Evolutionary conservation across 53 echinoderm and acorn worm genomes (phyloP), one percentile per base, ranked within the genome.

Genomic region (Holothuria scabra): DNA sequence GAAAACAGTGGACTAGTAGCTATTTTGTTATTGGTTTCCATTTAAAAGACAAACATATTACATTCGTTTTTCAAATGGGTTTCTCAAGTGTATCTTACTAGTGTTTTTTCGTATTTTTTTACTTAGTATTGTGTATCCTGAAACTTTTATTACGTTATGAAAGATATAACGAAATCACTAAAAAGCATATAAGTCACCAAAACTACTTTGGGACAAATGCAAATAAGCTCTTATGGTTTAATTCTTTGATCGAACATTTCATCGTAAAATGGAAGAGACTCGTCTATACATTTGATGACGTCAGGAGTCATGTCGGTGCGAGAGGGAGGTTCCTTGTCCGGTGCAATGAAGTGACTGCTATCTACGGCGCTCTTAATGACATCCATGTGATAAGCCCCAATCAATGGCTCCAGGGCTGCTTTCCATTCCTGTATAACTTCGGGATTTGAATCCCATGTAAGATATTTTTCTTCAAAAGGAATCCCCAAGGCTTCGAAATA

Each of bases 181-280:
- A 41, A 8, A 8, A 41, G 41, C 2, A 8, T 41, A 41, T 41
- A 3, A 41, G 41, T 41, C 41, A 41, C 7, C 41, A 41, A 41
- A 41, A 41, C 0, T 2, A 41, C 8, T 41, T 41, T 41, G 2
- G 7, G 41, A 10, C 10, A 8, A 2, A 41, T 6, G 41, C 7
- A 10, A 41, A 41, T 41, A 5, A 10, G 41, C 41, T 5, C 41
- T 5, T 41, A 41, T 41, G 41, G 41, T 41, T 41, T 41, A 41
- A 41, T 41, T 37, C 71, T 13, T 37, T 38, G 44, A 6, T 33
- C 71, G 20, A 29, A 70, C 71, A 70, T 70, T 37, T 70, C 71
- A 8, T 31, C 21, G 32, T 68, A 68, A 31, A 10, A 68, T 37
- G 71, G 34, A 8, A 31, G 12, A 31, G 33, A 12, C 5, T 13